Conservation (phyloP, 2,888 invertebrate species). For the Xestia c-nigrum region DNA sequence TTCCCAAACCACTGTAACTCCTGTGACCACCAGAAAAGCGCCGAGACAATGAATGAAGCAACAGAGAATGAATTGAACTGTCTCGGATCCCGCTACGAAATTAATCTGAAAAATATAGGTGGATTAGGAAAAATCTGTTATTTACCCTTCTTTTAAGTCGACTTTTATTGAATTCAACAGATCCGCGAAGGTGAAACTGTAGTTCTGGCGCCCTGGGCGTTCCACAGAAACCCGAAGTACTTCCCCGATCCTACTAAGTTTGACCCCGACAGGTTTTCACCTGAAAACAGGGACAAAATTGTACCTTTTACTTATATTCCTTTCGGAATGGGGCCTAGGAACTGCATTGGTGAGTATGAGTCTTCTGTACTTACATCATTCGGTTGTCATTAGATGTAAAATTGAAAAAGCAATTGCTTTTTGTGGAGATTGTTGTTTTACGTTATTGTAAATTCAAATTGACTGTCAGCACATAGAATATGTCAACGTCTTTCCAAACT, state of each 20-base stretch:
- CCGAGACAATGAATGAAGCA: no score
- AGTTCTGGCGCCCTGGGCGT: conserved; percentile 78
- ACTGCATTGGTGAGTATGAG: conserved; percentile 76
- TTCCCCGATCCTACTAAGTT: conserved; percentile 77
- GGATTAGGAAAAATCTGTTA: no score
- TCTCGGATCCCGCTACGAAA: no score
- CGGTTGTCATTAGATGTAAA: neutral
- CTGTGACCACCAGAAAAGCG: no score
- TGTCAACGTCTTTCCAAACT: no score
- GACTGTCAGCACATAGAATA: no score
- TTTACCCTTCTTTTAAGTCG: neutral
- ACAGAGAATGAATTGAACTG: no score
- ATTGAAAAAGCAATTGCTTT: neutral
- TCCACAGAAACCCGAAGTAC: conserved; percentile 76
- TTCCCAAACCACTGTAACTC: no score
- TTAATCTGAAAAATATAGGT: no score
- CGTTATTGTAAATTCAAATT: no score
- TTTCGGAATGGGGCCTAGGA: conserved; percentile 79
- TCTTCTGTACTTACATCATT: neutral
- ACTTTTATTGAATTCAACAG: conserved; percentile 56
- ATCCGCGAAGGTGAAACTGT: conserved; percentile 78
- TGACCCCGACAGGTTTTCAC: conserved; percentile 79
- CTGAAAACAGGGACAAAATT: conserved; percentile 74
- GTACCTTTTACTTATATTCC: conserved; percentile 74
- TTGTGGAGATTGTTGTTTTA: no score